Evolutionary conservation across 2,888 invertebrate genomes (phyloP).

Genomic region (Tribolium freemani): DNA sequence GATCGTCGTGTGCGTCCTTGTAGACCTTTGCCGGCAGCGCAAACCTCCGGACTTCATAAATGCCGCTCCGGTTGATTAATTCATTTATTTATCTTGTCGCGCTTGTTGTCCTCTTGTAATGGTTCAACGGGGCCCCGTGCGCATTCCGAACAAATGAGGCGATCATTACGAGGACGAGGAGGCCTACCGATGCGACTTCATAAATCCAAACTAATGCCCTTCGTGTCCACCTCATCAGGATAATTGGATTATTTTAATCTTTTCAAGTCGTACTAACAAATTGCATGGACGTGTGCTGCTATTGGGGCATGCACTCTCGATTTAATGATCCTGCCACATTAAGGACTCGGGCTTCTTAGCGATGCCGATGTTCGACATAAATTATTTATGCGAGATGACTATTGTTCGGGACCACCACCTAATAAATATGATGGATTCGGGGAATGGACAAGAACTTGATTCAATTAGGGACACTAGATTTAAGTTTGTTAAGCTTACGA

Average conservation of each 20-base stretch:
- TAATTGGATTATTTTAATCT: conserved; percentile 59
- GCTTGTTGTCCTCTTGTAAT: conserved; percentile 51
- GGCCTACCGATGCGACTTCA: conserved; percentile 50
- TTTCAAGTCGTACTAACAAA: conserved; percentile 41
- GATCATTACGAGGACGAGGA: conserved; percentile 53
- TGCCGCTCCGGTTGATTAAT: conserved; percentile 56
- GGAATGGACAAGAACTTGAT: not conserved
- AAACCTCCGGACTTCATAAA: conserved; percentile 51
- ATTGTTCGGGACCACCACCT: conserved; percentile 7
- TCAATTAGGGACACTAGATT: not conserved
- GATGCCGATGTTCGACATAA: conserved; percentile 5
- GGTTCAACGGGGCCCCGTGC: conserved; percentile 45
- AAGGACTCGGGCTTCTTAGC: conserved; percentile 4
- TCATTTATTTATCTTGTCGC: conserved; percentile 59
- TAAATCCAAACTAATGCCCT: conserved; percentile 56
- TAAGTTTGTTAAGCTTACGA: not conserved
- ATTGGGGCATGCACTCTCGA: conserved; percentile 8
- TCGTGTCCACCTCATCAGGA: conserved; percentile 54
- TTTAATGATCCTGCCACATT: conserved; percentile 20
- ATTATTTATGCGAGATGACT: conserved; percentile 29
- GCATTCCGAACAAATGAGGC: conserved; percentile 59
- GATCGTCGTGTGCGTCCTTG: conserved; percentile 47
- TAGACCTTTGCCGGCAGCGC: conserved; percentile 54
- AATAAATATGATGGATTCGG: conserved; percentile 16
- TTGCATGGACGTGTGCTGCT: conserved; percentile 32